A percentile compares a stretch with the other conserved stretches of the same genome.
phyloP scores from a whole-genome alignment of 2,797 vertebrate species.

The Hippoglossus hippoglossus region DNA sequence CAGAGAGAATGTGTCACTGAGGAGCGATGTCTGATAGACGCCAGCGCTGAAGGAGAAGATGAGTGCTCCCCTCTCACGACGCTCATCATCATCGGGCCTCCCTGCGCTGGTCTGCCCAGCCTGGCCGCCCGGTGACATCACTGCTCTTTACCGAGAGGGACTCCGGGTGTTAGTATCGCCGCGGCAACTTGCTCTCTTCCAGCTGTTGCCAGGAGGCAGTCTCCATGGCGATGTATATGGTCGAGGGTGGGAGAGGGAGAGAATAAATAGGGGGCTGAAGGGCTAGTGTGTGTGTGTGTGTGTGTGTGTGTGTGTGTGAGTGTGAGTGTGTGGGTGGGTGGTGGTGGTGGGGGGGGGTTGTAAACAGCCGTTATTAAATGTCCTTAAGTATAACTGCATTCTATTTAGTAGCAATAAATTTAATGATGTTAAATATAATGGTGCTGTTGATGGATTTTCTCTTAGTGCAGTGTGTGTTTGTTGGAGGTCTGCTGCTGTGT shows the following conservation, averaged over 20 bases:
- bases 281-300: slow-evolving; percentile 16
- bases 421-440: slow-evolving; percentile 32
- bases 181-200: slow-evolving; percentile 80
- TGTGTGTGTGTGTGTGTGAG: slow-evolving; percentile 4
- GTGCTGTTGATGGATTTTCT: slow-evolving; percentile 16
- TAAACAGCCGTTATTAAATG: not conserved
- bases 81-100: slow-evolving; percentile 45
- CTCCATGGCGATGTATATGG: slow-evolving; percentile 84
- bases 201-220: slow-evolving; percentile 86
- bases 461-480: not conserved
- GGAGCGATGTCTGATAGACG: slow-evolving; percentile 64
- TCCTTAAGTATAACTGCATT: not conserved
- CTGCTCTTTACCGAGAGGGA: slow-evolving; percentile 50
- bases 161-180: slow-evolving; percentile 69
- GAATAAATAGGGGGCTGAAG: slow-evolving; percentile 43
- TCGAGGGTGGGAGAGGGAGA: slow-evolving; percentile 45
- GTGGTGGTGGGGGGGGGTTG: not conserved
- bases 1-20: slow-evolving; percentile 55
- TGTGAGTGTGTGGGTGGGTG: not conserved
- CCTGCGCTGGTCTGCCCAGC: slow-evolving; percentile 39
- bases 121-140: slow-evolving; percentile 74
- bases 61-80: slow-evolving; percentile 57
- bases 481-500: not conserved
- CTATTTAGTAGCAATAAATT: slow-evolving; percentile 15
- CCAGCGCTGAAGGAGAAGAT: slow-evolving; percentile 59